A percentile compares a stretch with the other conserved stretches of the same genome.
Conservation (phyloP, 1,140 invertebrate species). For the Periplaneta americana region DNA sequence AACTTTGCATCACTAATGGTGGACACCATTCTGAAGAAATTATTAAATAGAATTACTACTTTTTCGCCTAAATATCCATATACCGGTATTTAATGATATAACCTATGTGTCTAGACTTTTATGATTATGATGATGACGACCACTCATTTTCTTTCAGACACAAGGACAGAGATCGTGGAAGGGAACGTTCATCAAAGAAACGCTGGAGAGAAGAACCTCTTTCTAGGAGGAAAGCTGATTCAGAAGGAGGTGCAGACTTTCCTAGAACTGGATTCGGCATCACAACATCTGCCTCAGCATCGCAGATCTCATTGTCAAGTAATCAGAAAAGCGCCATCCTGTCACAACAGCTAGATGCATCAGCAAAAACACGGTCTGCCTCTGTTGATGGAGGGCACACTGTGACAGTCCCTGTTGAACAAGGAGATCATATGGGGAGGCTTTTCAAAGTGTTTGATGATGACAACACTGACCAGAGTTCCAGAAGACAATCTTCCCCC, state of each 20-base stretch:
- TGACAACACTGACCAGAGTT: background rate
- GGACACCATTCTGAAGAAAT: too few species aligned
- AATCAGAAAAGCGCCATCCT: background rate
- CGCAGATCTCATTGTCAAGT: background rate
- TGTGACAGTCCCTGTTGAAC: background rate
- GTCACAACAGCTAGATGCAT: background rate
- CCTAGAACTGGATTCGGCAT: background rate
- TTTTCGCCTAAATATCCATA: too few species aligned
- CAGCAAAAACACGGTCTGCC: background rate
- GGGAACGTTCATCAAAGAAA: background rate
- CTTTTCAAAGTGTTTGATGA: background rate
- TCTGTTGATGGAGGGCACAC: background rate
- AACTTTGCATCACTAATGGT: too few species aligned
- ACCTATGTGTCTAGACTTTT: background rate
- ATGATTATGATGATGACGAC: too few species aligned
- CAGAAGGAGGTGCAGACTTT: background rate
- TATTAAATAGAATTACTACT: too few species aligned
- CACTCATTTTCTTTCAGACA: slow-evolving; percentile 35
- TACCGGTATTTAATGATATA: too few species aligned
- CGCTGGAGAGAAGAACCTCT: background rate
- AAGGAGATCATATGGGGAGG: background rate
- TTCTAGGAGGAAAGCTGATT: background rate
- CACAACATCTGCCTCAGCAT: background rate
- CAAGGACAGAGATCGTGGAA: slow-evolving; percentile 8
- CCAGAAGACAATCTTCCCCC: background rate